phyloP scores from a whole-genome alignment of 2,113 vertebrate genomes.

The Corynorhinus townsendii region DNA sequence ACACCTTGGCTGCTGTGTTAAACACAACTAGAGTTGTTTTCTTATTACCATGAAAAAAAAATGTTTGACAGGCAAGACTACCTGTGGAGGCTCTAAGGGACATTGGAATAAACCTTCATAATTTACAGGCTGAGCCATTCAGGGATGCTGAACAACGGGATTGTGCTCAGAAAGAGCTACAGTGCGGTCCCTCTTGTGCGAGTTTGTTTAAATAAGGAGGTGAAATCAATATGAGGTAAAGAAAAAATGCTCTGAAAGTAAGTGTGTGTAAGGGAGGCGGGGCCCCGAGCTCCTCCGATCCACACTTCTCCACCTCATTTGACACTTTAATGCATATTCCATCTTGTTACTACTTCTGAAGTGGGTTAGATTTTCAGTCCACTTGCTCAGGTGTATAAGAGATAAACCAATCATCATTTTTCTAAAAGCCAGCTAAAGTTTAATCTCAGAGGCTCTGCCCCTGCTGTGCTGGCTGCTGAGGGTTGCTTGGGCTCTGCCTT shows the following conservation, averaged over 20 bases:
- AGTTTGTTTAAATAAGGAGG: conserved; percentile 12
- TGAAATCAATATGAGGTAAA: conserved; percentile 25
- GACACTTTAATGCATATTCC: not conserved
- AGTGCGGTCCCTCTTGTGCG: not conserved
- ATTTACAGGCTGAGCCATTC: conserved; percentile 11
- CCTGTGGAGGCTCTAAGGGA: conserved; percentile 25
- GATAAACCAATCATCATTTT: not conserved
- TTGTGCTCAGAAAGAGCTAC: not conserved
- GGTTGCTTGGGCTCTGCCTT: not conserved
- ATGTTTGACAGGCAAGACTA: conserved; percentile 44
- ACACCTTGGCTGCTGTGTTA: conserved; percentile 54
- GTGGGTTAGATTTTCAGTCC: not conserved
- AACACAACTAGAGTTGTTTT: conserved; percentile 65
- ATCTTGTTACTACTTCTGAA: not conserved
- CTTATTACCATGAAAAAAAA: conserved; percentile 63
- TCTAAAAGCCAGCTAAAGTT: not conserved
- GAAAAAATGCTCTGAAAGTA: not conserved
- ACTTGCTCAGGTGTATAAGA: not conserved
- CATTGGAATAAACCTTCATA: conserved; percentile 2
- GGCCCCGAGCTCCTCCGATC: not conserved
- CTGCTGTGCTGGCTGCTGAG: not conserved
- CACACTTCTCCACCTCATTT: not conserved
- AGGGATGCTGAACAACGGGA: not conserved
- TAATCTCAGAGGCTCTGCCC: not conserved
- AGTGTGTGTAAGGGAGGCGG: no score